Evolutionary conservation across 1,140 invertebrate genomes (phyloP).

Genomic region (Berghia stephanieae): DNA sequence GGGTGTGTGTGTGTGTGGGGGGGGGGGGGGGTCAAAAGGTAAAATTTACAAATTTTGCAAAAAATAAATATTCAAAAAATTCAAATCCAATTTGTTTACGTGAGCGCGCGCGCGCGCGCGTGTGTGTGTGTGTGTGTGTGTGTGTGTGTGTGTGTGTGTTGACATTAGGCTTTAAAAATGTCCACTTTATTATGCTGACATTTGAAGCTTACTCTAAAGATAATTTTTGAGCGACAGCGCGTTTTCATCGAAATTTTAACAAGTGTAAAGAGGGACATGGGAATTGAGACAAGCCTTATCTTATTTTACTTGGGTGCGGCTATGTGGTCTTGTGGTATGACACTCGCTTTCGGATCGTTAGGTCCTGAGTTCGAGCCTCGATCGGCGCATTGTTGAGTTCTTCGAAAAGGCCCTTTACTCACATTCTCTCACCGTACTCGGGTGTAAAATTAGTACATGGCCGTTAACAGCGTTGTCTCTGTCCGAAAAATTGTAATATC

Average conservation of each 20-base stretch:
- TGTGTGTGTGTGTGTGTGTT: background rate
- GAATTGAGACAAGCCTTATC: background rate
- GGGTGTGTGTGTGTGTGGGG: background rate
- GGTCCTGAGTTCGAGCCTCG: too few relatives aligned
- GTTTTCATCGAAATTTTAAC: background rate
- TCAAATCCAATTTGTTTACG: background rate
- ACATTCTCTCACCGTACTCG: too few relatives aligned
- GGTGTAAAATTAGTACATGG: too few relatives aligned
- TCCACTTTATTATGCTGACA: too few relatives aligned
- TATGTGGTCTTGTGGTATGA: background rate
- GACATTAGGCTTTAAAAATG: too few relatives aligned
- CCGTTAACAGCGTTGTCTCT: too few relatives aligned
- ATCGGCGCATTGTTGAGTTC: too few relatives aligned
- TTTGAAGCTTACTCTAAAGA: too few relatives aligned
- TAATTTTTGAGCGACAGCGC: background rate
- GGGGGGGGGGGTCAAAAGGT: background rate
- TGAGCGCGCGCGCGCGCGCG: constrained; percentile 5
- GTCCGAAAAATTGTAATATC: too few relatives aligned
- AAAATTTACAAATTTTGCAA: too few relatives aligned
- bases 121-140: background rate
- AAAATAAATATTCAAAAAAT: too few relatives aligned
- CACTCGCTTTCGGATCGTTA: background rate
- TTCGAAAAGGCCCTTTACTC: too few relatives aligned
- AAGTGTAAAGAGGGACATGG: background rate
- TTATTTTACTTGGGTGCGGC: background rate